These are phyloP conservation scores for Caenorhabditis tropicalis DNA, from an alignment of 1,140 invertebrate species.

Conservation along the genomic window DNA sequence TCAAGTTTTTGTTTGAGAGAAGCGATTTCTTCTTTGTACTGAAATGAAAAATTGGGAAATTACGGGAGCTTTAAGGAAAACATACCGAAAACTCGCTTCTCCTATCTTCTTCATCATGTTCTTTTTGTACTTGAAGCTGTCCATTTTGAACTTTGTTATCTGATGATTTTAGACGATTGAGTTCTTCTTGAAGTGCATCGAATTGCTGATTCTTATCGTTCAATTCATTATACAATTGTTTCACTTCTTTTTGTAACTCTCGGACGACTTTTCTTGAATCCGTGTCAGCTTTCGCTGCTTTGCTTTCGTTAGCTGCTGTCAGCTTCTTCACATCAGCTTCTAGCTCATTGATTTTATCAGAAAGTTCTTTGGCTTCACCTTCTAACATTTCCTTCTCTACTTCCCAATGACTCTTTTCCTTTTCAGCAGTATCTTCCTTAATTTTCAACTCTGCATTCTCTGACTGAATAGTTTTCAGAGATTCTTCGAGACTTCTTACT, in stretches of 20 bases:
- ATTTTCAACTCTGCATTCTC: not conserved
- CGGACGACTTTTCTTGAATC: slow-evolving; percentile 55
- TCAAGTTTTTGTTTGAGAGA: slow-evolving; percentile 34
- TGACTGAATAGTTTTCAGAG: not conserved
- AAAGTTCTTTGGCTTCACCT: slow-evolving; percentile 10
- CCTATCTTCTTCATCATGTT: slow-evolving; percentile 45
- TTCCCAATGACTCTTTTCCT: slow-evolving; percentile 6
- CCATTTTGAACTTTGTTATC: slow-evolving; percentile 1
- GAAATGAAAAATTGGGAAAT: slow-evolving; percentile 24
- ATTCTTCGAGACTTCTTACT: not conserved
- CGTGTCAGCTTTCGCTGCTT: slow-evolving; percentile 49
- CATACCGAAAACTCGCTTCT: slow-evolving; percentile 30
- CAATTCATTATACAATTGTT: slow-evolving; percentile 56
- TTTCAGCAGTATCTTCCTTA: not conserved
- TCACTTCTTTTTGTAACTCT: slow-evolving; percentile 59
- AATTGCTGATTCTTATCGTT: slow-evolving; percentile 56
- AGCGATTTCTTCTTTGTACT: slow-evolving; percentile 49
- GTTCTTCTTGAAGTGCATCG: slow-evolving; percentile 26
- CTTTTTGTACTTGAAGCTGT: not conserved
- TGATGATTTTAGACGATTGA: not conserved
- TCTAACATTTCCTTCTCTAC: slow-evolving; percentile 31
- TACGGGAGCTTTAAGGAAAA: not conserved
- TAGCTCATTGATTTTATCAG: slow-evolving; percentile 22
- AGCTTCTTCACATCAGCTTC: not conserved
- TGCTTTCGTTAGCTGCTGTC: not conserved